Base-by-base conservation (phyloP, 1,140 invertebrate genomes). In the Lordiphosa clarofinis region DNA sequence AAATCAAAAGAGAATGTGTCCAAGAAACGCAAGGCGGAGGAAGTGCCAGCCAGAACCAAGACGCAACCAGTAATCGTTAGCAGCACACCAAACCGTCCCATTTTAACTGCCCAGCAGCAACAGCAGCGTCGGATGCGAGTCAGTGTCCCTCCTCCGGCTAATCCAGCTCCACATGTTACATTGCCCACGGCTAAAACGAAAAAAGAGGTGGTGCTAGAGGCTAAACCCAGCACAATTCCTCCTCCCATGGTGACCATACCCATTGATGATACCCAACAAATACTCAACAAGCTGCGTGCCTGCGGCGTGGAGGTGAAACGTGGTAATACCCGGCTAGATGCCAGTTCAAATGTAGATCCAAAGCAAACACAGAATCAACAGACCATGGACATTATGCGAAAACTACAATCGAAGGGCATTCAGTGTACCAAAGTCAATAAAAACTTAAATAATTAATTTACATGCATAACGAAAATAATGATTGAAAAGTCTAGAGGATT, bases 391-490 rank as follows among this genome's bases (percentile, higher is more conserved):
- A 84, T 87, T 3, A 66, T 87, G 61, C 71, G 64, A 0, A 87
- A 87, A 35, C 38, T 87, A 12, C 78, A 87, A 49, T 87, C 84
- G 0, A 87, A 87, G 35, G 84, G 84, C 2, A 84, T 87, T 4
- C 61, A 69, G 40, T 84, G 86, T 40, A 87, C 86, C 47, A 79
- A 87, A 62, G 56, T 87, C 11, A 46, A 46, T 10, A 46, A 4
- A 70, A 57, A 19, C 56, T 36, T 21, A 13, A 15, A 28, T n/a
- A 4, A 15, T 15, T 15, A 1, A 15, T 15, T 15, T n/a, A n/a
- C n/a, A n/a, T n/a, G n/a, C n/a, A n/a, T n/a, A n/a, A n/a, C n/a
- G n/a, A n/a, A n/a, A n/a, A n/a, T n/a, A n/a, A n/a, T n/a, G n/a
- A n/a, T n/a, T 28, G 7, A 28, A 28, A 5, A 5, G 5, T 28